Evolutionary conservation across 1,140 invertebrate genomes (phyloP), one percentile per base, ranked within the genome.

Genomic region (Listronotus bonariensis): DNA sequence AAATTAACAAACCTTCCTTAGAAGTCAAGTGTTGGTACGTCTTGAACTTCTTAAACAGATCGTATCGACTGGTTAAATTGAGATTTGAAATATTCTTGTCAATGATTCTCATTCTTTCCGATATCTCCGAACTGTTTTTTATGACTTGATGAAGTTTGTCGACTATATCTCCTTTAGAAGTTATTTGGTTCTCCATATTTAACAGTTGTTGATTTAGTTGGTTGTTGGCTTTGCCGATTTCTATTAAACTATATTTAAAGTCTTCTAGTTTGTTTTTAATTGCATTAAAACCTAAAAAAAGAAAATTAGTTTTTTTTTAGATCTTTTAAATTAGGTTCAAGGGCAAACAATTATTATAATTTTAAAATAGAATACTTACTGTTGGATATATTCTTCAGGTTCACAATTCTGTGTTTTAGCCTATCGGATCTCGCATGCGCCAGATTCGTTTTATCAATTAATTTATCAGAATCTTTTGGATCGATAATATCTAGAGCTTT

Each of bases 401-500:
- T 74, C 0, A 53, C 58, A 14, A 74, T 72, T 26, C 76, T 49
- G 18, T 71, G 70, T 58, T 72, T 67, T 1, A 76, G 41, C 17
- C 75, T 60, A 38, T 75, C 73, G 6, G 76, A 75, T 49, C 66
- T 60, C 2, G 73, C 69, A 1, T 68, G 45, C 3, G 68, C 68
- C 12, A 77, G 64, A 9, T 76, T 75, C 3, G 83, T 81, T 34
- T 78, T 80, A 11, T 77, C 74, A 3, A 78, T 76, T 58, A 85
- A 75, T 3, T 82, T 82, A 43, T 82, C 78, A 5, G 76, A 71
- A 18, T 76, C 77, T 74, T 64, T 76, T 67, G 67, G 80, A 67
- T 74, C 78, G 11, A 76, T 85, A 55, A 82, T 80, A 48, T 82
- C 80, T 45, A 84, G 82, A 31, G 86, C 83, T 36, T 84, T 77